These are phyloP conservation scores for Steatocranus sp. DNA, from an alignment of 2,797 vertebrate genomes.

Conservation along the genomic window DNA sequence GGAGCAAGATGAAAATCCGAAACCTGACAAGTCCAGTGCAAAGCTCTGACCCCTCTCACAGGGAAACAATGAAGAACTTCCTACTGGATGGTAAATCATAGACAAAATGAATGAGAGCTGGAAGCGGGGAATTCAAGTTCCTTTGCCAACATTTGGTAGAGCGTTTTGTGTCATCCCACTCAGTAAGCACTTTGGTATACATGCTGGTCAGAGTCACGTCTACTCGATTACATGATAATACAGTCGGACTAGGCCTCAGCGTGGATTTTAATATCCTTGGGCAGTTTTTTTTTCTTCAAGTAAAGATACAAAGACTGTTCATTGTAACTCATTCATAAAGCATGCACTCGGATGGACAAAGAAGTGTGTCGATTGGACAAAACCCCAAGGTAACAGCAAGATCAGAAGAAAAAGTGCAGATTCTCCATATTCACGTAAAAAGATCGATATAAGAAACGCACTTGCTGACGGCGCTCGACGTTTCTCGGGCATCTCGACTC, in stretches of 20 bases:
- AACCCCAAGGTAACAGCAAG: constrained; percentile 66
- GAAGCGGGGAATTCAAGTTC: constrained; percentile 42
- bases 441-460: constrained; percentile 64
- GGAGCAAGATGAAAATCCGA: background rate
- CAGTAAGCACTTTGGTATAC: constrained; percentile 67
- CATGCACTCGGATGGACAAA: constrained; percentile 71
- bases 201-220: constrained; percentile 64
- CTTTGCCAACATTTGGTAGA: constrained; percentile 48
- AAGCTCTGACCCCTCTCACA: background rate
- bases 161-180: constrained; percentile 38
- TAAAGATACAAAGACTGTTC: constrained; percentile 65
- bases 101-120: constrained; percentile 22
- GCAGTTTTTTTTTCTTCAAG: constrained; percentile 45
- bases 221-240: constrained; percentile 37
- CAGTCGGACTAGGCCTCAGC: constrained; percentile 46
- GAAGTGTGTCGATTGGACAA: constrained; percentile 57
- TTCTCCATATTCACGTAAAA: constrained; percentile 74
- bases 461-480: constrained; percentile 24
- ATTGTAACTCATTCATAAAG: constrained; percentile 73
- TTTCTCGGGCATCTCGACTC: constrained; percentile 10
- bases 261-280: constrained; percentile 47
- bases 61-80: background rate
- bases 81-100: constrained; percentile 8
- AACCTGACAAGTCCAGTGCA: constrained; percentile 3
- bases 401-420: constrained; percentile 77